Conservation (phyloP, 1,140 invertebrate genomes). For the Leptinotarsa texana region DNA sequence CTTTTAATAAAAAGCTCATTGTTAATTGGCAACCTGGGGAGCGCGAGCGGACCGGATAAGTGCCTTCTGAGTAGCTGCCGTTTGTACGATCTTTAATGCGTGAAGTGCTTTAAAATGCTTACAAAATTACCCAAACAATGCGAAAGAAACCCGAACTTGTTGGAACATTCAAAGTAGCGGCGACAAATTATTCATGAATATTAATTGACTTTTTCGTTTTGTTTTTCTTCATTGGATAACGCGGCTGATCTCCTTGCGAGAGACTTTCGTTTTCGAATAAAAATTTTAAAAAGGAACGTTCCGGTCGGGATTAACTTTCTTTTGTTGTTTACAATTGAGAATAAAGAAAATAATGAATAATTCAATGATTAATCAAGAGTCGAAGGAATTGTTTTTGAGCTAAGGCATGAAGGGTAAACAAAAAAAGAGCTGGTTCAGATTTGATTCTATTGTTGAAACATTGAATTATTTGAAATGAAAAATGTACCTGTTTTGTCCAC, state of each 20-base stretch:
- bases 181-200: conserved; percentile 9
- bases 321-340: too few species aligned
- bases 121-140: conserved; percentile 27
- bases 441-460: too few species aligned
- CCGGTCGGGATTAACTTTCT: too few species aligned
- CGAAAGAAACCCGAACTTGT: conserved; percentile 17
- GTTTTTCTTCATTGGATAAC: neutral
- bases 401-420: too few species aligned
- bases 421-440: too few species aligned
- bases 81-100: conserved; percentile 7
- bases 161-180: neutral
- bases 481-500: too few species aligned
- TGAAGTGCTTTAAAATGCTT: conserved; percentile 28
- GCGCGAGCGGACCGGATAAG: conserved; percentile 14
- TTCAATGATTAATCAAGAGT: too few species aligned
- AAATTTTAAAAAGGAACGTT: too few species aligned
- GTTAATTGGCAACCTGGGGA: conserved; percentile 34
- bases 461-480: too few species aligned
- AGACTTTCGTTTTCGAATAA: too few species aligned
- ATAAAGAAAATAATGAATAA: too few species aligned
- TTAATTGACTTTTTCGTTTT: conserved; percentile 7
- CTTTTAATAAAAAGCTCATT: conserved; percentile 32
- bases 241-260: neutral
- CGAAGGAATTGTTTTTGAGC: too few species aligned
- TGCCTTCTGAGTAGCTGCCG: conserved; percentile 17